Conservation (phyloP, 2,113 vertebrate genomes). For the Tichodroma muraria region DNA sequence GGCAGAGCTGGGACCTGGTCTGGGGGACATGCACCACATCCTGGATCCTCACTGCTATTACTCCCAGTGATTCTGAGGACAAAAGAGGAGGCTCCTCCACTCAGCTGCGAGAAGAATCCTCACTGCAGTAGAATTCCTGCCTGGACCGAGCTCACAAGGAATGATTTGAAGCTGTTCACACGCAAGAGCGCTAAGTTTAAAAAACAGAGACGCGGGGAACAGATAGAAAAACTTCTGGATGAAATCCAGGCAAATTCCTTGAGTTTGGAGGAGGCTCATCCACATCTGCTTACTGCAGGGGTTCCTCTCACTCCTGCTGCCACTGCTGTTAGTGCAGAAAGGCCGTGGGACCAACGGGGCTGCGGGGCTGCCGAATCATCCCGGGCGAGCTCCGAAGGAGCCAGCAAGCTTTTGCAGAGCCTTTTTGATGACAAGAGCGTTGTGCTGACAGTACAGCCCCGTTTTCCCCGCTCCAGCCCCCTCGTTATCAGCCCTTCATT, state of each 20-base stretch:
- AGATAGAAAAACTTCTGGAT: not conserved
- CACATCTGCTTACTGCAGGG: not conserved
- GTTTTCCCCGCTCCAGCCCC: conserved; percentile 6
- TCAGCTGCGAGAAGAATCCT: not conserved
- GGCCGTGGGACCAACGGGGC: not conserved
- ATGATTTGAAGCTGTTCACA: not conserved
- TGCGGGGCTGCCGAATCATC: not conserved
- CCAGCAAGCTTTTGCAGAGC: not conserved
- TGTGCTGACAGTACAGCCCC: conserved; percentile 43
- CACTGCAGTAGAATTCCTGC: not conserved
- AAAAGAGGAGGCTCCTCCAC: not conserved
- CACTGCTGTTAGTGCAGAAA: not conserved
- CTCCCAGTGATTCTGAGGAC: not conserved
- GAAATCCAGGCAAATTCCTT: not conserved
- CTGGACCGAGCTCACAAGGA: not conserved
- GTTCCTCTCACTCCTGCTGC: not conserved
- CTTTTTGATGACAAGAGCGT: not conserved
- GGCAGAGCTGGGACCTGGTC: not conserved
- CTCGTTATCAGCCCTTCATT: conserved; percentile 27
- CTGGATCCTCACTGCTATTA: rapidly evolving
- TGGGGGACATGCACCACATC: rapidly evolving
- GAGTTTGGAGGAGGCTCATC: not conserved
- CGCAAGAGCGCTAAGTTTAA: not conserved
- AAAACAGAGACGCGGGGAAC: not conserved
- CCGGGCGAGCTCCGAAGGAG: rapidly evolving